Evolutionary conservation across 2,113 vertebrate genomes (phyloP).

Genomic region (Brevimyrus niger): DNA sequence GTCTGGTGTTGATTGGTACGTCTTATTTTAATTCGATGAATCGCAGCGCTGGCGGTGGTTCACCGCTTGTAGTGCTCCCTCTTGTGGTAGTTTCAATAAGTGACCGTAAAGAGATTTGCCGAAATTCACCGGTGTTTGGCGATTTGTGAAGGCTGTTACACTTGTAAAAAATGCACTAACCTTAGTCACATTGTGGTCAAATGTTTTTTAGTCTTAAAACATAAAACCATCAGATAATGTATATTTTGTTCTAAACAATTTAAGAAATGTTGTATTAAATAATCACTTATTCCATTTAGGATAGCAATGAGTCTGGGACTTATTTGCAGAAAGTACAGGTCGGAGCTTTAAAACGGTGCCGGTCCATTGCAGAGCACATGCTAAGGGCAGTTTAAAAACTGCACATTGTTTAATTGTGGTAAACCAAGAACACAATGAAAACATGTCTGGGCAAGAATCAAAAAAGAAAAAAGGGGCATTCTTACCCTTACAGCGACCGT

Average conservation of each 20-base stretch:
- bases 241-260: background rate
- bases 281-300: background rate
- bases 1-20: background rate
- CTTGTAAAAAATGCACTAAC: background rate
- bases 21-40: background rate
- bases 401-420: background rate
- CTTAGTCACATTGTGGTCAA: background rate
- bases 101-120: conserved; percentile 53
- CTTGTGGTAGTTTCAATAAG: conserved; percentile 98
- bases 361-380: background rate
- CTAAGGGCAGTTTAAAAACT: background rate
- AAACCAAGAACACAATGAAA: background rate
- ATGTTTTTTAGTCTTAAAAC: background rate
- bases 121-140: background rate
- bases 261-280: background rate
- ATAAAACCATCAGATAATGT: background rate
- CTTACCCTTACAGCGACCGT: background rate
- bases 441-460: background rate
- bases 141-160: background rate
- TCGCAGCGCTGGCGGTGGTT: conserved; percentile 74
- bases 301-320: background rate
- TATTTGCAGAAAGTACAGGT: background rate
- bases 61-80: conserved; percentile 93
- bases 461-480: background rate
- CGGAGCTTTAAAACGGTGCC: background rate